Base-by-base conservation (phyloP, 2,113 vertebrate genomes). In the Myxocyprinus asiaticus region DNA sequence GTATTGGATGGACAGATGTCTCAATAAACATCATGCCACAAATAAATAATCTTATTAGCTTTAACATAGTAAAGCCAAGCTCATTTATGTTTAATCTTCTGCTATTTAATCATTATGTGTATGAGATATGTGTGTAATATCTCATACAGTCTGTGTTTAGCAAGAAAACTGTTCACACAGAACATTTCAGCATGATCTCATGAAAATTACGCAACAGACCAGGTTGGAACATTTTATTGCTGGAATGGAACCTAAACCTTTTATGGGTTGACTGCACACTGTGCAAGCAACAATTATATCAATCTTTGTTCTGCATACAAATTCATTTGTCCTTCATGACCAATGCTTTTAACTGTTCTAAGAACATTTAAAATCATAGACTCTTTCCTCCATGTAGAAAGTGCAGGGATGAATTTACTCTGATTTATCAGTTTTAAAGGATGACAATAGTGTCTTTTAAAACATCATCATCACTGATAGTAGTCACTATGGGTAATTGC, bases 31-130 rank as follows among this genome's bases (percentile, higher is more conserved):
- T 42, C 22, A 67, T n/a, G 65, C 63, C n/a, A 61, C 56, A 42
- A 72, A 68, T 58, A 62, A 51, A 51, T 63, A 81, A 79, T 76
- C 56, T 58, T 45, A 84, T 77, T 75, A 79, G 75, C 63, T 67
- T 77, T 73, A 83, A 78, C 64, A 64, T 48, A 79, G 71, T 76
- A 63, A 80, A 48, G 50, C 4, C 11, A 61, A 70, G 44, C 62
- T 53, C 55, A 70, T 75, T 76, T 77, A 74, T 82, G 73, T 79
- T 73, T 73, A 82, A 63, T 71, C 78, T 79, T 58, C 43, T 48
- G 55, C 61, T 78, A 83, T 75, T 85, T 77, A 78, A 78, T 33
- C 68, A 74, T 76, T 56, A 76, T 75, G 33, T 80, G 78, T 62
- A n/a, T n/a, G n/a, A n/a, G n/a, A n/a, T n/a, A n/a, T n/a, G 67